Conservation (phyloP, 37 sponge, comb jelly and placozoan species). For the Chondrosia reniformis region DNA sequence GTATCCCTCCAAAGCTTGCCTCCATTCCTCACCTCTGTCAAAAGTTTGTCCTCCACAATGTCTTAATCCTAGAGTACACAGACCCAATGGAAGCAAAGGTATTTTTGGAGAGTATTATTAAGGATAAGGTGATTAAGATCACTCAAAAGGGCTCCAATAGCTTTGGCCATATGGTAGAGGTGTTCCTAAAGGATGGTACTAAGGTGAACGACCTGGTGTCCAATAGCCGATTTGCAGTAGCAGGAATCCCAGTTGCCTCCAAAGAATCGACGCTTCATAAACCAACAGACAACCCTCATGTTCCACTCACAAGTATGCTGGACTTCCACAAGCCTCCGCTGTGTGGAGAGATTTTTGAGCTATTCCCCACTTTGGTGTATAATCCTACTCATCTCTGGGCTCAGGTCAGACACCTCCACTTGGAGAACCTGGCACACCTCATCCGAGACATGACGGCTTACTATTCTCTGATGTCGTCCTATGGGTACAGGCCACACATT, state of each 20-base stretch:
- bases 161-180: background rate
- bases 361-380: slow-evolving; percentile 42
- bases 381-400: slow-evolving; percentile 60
- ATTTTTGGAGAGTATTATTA: background rate
- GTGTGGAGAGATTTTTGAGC: slow-evolving; percentile 10
- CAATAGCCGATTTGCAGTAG: slow-evolving; percentile 8
- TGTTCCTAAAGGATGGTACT: background rate
- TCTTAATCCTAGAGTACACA: background rate
- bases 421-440: slow-evolving; percentile 25
- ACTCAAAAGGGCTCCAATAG: background rate
- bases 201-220: background rate
- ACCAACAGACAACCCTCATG: background rate
- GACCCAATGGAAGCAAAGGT: background rate
- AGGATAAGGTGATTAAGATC: background rate
- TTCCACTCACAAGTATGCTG: slow-evolving; percentile 19
- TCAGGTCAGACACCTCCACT: slow-evolving; percentile 33
- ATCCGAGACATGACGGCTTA: slow-evolving; percentile 34
- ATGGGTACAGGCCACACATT: background rate
- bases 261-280: background rate
- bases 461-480: background rate
- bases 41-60: background rate
- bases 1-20: background rate
- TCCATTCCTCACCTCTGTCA: background rate
- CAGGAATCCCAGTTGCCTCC: background rate
- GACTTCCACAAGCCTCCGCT: slow-evolving; percentile 27